A percentile compares a stretch with the other conserved stretches of the same genome.
These are phyloP conservation scores for Styela plicata DNA, from an alignment of 23 tunicate species.

Conservation along the genomic window DNA sequence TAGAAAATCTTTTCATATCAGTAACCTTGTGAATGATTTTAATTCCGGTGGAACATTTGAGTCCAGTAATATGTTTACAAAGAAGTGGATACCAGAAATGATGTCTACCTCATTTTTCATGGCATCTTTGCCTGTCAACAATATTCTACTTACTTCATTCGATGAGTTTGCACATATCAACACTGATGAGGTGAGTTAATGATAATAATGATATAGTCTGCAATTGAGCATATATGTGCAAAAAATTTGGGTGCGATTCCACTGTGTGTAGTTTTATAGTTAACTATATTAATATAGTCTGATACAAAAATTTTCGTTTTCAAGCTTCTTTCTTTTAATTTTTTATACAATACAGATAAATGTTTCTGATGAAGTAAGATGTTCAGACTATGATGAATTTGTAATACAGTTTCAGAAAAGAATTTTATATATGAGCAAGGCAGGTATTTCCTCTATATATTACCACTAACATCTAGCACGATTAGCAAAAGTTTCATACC, in stretches of 20 bases:
- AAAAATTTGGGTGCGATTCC: neutral
- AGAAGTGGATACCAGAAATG: constrained; percentile 13
- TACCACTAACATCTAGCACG: too few species aligned
- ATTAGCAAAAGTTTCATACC: too few species aligned
- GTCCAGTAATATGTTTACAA: too few species aligned
- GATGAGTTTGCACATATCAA: neutral
- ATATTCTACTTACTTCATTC: neutral
- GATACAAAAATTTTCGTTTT: too few species aligned
- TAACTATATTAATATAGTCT: too few species aligned
- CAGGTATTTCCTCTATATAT: constrained; percentile 28
- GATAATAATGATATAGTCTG: neutral
- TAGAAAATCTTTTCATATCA: too few species aligned
- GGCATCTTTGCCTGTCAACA: neutral
- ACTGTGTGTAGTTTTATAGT: too few species aligned
- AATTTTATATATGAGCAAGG: constrained; percentile 11
- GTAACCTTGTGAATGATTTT: too few species aligned
- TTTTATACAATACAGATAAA: too few species aligned
- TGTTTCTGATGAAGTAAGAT: neutral
- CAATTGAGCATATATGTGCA: neutral
- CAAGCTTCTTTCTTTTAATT: too few species aligned
- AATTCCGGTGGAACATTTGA: too few species aligned
- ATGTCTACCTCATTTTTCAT: neutral
- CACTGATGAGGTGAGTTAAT: neutral
- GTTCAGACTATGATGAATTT: neutral
- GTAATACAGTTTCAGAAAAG: neutral